Conservation (phyloP, 92 coral and sea anemone species). For the Parazoanthus swiftii region DNA sequence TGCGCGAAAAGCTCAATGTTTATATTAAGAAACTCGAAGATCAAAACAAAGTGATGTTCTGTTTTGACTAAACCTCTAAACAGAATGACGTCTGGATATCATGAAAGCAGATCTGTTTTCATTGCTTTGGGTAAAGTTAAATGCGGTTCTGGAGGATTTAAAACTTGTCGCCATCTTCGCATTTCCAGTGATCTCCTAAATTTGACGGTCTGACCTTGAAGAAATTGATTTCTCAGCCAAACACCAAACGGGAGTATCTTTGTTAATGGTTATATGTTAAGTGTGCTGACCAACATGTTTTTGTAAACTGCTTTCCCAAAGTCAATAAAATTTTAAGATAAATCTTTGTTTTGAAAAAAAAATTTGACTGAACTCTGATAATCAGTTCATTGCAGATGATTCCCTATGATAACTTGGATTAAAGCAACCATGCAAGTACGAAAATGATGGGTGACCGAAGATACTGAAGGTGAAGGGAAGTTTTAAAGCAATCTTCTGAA, state of each 20-base stretch:
- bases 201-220: background rate
- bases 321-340: background rate
- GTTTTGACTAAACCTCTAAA: background rate
- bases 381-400: background rate
- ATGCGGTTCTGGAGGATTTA: no score
- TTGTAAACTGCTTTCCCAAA: background rate
- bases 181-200: background rate
- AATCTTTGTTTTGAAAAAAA: no score
- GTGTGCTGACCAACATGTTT: background rate
- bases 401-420: background rate
- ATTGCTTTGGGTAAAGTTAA: no score
- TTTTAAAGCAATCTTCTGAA: background rate
- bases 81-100: background rate
- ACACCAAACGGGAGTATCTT: background rate
- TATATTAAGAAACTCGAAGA: no score
- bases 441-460: background rate
- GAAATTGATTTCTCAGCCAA: background rate
- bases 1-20: no score
- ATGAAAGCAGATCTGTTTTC: no score
- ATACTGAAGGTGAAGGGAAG: background rate
- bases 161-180: background rate
- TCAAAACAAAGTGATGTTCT: background rate
- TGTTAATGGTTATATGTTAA: background rate
- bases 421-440: no score
- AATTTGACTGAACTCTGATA: no score